Evolutionary conservation across 2,888 invertebrate genomes (phyloP).

Genomic region (Carcina quercana): DNA sequence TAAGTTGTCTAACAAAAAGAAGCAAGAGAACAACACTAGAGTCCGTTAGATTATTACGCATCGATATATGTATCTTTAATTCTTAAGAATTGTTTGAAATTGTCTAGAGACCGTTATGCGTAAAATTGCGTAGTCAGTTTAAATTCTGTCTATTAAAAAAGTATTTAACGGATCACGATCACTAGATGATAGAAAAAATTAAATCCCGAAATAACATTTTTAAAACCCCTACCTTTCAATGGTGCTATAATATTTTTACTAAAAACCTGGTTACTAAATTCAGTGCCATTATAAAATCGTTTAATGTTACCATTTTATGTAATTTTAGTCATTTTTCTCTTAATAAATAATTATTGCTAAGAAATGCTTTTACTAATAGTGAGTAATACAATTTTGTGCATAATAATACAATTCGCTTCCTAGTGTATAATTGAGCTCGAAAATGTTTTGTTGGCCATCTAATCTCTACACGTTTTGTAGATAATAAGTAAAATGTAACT

Average conservation of each 20-base stretch:
- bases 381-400: too few species aligned
- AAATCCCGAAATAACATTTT: background rate
- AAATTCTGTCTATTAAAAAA: background rate
- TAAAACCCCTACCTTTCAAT: background rate
- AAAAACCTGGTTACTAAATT: background rate
- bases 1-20: conserved; percentile 72
- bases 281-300: conserved; percentile 1
- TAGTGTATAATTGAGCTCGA: too few species aligned
- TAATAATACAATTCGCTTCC: too few species aligned
- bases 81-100: conserved; percentile 3
- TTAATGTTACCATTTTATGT: too few species aligned
- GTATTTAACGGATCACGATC: background rate
- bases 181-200: conserved; percentile 2
- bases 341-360: too few species aligned
- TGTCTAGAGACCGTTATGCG: conserved; percentile 5
- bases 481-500: too few species aligned
- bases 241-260: background rate
- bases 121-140: background rate
- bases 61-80: background rate
- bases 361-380: too few species aligned
- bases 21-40: conserved; percentile 56
- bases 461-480: too few species aligned
- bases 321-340: too few species aligned
- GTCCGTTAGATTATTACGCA: conserved; percentile 35
- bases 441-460: too few species aligned